Conservation (phyloP, 2,113 vertebrate species). For the Trogon melanurus region DNA sequence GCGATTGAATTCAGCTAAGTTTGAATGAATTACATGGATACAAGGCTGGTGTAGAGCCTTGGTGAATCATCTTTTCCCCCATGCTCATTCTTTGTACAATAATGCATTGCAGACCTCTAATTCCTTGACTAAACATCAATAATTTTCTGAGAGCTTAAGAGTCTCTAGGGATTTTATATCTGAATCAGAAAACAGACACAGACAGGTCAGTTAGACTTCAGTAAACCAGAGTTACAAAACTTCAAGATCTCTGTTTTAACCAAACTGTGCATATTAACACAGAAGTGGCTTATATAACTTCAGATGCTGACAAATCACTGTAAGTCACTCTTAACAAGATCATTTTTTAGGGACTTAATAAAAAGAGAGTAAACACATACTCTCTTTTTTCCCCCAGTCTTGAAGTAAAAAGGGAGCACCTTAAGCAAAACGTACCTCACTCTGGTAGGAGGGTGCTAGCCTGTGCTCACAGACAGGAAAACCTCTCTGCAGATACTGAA, state of each 20-base stretch:
- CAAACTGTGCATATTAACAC: background rate
- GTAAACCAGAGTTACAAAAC: background rate
- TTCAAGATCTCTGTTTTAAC: background rate
- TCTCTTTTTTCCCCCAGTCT: background rate
- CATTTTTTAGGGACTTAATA: background rate
- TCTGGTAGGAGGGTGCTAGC: background rate
- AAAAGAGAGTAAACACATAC: background rate
- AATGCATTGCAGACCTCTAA: background rate
- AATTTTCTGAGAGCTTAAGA: background rate
- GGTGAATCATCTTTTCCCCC: background rate
- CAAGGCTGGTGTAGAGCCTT: background rate
- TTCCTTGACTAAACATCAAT: background rate
- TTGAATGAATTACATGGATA: background rate
- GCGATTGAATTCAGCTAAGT: background rate
- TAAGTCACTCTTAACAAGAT: background rate
- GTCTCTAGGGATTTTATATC: background rate
- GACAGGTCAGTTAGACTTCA: background rate
- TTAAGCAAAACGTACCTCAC: rapidly evolving
- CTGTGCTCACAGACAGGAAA: background rate
- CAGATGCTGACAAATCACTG: background rate
- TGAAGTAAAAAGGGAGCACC: background rate
- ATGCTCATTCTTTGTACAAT: background rate
- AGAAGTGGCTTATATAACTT: background rate
- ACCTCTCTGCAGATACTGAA: rapidly evolving
- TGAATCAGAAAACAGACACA: background rate